Evolutionary conservation across 2,113 vertebrate genomes (phyloP).

Genomic region (Channa maculata): DNA sequence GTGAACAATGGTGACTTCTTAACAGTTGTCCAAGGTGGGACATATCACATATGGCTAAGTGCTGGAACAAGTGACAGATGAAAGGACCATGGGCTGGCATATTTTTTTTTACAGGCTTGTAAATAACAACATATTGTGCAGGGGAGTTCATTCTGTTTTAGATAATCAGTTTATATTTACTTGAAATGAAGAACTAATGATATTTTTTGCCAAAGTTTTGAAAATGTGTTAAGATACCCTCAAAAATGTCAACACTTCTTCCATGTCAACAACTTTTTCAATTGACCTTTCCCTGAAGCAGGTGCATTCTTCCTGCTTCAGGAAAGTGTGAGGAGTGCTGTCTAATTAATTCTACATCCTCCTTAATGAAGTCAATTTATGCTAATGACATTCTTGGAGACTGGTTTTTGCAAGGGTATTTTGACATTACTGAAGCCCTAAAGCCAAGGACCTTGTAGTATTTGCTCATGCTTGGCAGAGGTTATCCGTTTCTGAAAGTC

Average conservation of each 20-base stretch:
- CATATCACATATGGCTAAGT: too few species aligned
- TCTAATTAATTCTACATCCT: slow-evolving; percentile 77
- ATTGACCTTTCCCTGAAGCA: slow-evolving; percentile 71
- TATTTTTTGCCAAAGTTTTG: slow-evolving; percentile 22
- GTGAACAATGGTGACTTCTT: too few species aligned
- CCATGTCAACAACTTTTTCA: slow-evolving; percentile 57
- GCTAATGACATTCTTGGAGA: slow-evolving; percentile 70
- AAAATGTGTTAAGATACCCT: slow-evolving; percentile 22
- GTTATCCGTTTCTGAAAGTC: slow-evolving; percentile 43
- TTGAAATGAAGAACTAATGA: slow-evolving; percentile 19
- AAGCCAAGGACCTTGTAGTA: slow-evolving; percentile 55
- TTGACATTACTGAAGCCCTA: slow-evolving; percentile 66
- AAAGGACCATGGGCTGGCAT: too few species aligned
- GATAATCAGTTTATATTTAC: neutral
- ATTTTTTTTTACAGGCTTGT: too few species aligned
- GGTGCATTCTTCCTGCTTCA: slow-evolving; percentile 42
- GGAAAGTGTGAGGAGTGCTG: slow-evolving; percentile 51
- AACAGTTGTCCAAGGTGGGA: too few species aligned
- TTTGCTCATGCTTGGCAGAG: slow-evolving; percentile 40
- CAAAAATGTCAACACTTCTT: slow-evolving; percentile 24
- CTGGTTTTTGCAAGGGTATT: slow-evolving; percentile 69
- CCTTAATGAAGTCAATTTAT: slow-evolving; percentile 77
- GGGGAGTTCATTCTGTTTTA: too few species aligned
- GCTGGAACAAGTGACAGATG: too few species aligned
- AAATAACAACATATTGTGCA: too few species aligned